These are phyloP conservation scores for Corythornis leucogaster DNA, from an alignment of 2,797 vertebrate genomes.

Conservation along the genomic window DNA sequence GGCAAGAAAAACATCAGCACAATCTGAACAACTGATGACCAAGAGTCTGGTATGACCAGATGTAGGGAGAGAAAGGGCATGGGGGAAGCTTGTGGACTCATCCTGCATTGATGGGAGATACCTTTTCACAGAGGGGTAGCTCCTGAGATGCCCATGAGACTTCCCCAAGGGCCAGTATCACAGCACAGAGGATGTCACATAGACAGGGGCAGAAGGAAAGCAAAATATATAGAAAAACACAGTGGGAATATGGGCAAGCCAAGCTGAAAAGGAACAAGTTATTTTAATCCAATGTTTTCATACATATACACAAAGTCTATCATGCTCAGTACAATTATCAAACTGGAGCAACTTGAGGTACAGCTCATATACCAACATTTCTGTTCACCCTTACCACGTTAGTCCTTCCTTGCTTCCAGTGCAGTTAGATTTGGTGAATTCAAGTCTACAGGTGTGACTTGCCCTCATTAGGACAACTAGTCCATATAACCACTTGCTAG, in stretches of 20 bases:
- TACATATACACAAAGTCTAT: neutral
- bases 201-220: neutral
- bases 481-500: neutral
- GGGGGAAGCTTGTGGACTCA: neutral
- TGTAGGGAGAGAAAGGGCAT: neutral
- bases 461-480: neutral
- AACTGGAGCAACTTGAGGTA: neutral
- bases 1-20: conserved; percentile 5
- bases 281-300: neutral
- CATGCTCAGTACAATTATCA: neutral
- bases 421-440: neutral
- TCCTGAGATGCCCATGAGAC: neutral
- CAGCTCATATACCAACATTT: neutral
- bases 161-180: neutral
- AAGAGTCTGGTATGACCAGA: neutral
- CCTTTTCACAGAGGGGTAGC: neutral
- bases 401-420: neutral
- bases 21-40: neutral
- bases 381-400: neutral
- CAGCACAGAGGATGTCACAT: neutral
- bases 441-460: neutral
- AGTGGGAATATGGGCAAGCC: neutral
- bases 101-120: neutral
- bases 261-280: neutral
- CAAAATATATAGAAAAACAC: neutral